phyloP scores from a whole-genome alignment of 2,888 invertebrate genomes.

The Cheilosia pagana region DNA sequence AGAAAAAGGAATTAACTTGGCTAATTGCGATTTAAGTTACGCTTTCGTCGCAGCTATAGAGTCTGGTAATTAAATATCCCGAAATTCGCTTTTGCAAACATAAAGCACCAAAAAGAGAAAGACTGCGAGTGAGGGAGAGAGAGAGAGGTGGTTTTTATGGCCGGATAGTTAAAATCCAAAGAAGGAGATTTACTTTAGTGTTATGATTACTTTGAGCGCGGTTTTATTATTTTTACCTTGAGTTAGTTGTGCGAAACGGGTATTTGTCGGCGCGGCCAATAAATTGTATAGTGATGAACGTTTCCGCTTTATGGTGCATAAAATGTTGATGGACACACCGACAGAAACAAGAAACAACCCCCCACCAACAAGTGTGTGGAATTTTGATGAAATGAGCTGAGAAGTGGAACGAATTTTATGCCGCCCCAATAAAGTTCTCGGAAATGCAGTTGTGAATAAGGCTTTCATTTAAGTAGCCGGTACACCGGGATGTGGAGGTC shows the following conservation, averaged over 20 bases:
- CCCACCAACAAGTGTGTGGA: slow-evolving; percentile 45
- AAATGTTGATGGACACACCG: slow-evolving; percentile 38
- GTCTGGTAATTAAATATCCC: slow-evolving; percentile 63
- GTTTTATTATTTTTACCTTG: slow-evolving; percentile 58
- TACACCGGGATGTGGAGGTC: background rate
- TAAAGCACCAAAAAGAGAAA: background rate
- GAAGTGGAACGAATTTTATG: slow-evolving; percentile 41
- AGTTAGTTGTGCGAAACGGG: slow-evolving; percentile 30
- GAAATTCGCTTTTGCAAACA: slow-evolving; percentile 18
- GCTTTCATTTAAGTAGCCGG: slow-evolving; percentile 20
- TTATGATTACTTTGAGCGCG: slow-evolving; percentile 40
- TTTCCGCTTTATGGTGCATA: slow-evolving; percentile 38
- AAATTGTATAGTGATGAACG: slow-evolving; percentile 29
- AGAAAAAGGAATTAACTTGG: slow-evolving; percentile 71
- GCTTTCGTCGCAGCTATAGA: slow-evolving; percentile 43
- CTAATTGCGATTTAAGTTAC: slow-evolving; percentile 73
- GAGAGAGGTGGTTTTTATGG: slow-evolving; percentile 13
- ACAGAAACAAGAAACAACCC: background rate
- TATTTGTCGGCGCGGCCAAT: slow-evolving; percentile 9
- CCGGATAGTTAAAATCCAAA: slow-evolving; percentile 59
- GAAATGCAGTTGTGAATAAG: slow-evolving; percentile 38
- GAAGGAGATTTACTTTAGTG: slow-evolving; percentile 37
- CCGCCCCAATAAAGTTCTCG: slow-evolving; percentile 15
- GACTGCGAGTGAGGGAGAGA: too few relatives aligned
- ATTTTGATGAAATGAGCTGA: slow-evolving; percentile 51